A percentile compares a stretch with the other conserved stretches of the same genome.
Evolutionary conservation across 2,113 vertebrate genomes (phyloP).

Genomic region (Melanostigma gelatinosum): DNA sequence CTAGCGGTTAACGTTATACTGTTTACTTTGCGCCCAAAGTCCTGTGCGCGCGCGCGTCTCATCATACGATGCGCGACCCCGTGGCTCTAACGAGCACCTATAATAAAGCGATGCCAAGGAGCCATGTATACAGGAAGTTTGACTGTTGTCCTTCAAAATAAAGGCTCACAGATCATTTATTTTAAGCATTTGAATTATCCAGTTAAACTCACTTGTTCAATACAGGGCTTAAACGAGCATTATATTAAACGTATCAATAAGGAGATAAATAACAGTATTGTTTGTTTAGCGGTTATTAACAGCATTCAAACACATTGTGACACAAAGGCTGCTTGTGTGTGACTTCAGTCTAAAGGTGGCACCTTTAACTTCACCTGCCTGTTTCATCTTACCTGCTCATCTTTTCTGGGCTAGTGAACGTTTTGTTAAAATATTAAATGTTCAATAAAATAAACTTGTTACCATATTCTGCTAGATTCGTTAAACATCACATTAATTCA

Average conservation of each 20-base stretch:
- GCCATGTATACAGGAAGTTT: not conserved
- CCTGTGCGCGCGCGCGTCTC: conserved; percentile 31
- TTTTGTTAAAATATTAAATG: not conserved
- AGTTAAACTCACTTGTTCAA: not conserved
- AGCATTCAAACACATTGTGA: not conserved
- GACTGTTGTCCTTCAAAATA: conserved; percentile 42
- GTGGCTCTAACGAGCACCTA: conserved; percentile 22
- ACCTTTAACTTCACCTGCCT: not conserved
- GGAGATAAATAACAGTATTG: no score
- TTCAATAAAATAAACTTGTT: not conserved
- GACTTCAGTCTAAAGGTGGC: not conserved
- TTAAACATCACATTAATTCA: not conserved
- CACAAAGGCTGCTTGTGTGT: not conserved
- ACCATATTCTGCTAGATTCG: not conserved
- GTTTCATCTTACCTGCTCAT: not conserved
- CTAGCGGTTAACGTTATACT: not conserved
- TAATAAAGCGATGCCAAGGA: not conserved
- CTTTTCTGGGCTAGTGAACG: not conserved
- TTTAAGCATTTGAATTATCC: not conserved
- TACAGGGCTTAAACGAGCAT: not conserved
- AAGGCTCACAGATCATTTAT: not conserved
- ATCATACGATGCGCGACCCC: conserved; percentile 37
- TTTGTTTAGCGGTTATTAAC: no score
- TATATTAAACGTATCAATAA: not conserved
- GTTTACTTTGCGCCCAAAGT: not conserved